phyloP scores from a whole-genome alignment of 2,797 vertebrate genomes.

The Micromesistius poutassou region DNA sequence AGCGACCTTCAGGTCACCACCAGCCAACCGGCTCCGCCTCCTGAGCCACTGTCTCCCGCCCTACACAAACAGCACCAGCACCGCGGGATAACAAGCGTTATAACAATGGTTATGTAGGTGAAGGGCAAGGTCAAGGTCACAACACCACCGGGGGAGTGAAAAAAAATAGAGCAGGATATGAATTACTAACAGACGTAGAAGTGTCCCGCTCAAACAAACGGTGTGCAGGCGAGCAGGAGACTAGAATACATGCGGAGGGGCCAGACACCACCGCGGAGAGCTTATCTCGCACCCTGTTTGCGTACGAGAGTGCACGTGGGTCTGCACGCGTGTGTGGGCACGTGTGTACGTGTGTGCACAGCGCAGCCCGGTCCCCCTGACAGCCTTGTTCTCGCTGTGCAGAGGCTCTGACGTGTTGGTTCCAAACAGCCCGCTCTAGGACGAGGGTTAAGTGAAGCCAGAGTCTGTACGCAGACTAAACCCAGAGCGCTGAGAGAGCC shows the following conservation, averaged over 20 bases:
- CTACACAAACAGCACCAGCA: too few relatives aligned
- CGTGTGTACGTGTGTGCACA: not conserved
- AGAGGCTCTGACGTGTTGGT: slow-evolving; percentile 23
- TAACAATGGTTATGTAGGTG: not conserved
- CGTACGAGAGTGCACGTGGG: not conserved
- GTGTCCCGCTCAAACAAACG: too few relatives aligned
- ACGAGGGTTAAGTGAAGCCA: slow-evolving; percentile 41
- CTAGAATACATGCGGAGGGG: not conserved
- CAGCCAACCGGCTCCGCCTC: too few relatives aligned
- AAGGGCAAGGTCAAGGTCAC: not conserved
- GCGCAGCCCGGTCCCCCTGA: slow-evolving; percentile 13
- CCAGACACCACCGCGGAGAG: not conserved
- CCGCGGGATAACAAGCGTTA: too few relatives aligned
- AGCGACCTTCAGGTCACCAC: too few relatives aligned
- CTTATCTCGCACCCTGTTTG: not conserved
- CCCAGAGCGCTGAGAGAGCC: slow-evolving; percentile 6
- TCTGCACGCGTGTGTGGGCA: not conserved
- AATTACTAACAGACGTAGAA: too few relatives aligned
- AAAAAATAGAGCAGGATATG: too few relatives aligned
- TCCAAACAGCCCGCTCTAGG: slow-evolving; percentile 28
- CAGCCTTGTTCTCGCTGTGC: slow-evolving; percentile 24
- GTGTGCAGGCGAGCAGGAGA: not conserved
- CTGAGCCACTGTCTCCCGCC: too few relatives aligned
- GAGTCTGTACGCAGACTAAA: slow-evolving; percentile 39
- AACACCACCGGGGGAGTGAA: too few relatives aligned